Conservation (phyloP, 2,888 invertebrate genomes). For the Oligia strigilis region DNA sequence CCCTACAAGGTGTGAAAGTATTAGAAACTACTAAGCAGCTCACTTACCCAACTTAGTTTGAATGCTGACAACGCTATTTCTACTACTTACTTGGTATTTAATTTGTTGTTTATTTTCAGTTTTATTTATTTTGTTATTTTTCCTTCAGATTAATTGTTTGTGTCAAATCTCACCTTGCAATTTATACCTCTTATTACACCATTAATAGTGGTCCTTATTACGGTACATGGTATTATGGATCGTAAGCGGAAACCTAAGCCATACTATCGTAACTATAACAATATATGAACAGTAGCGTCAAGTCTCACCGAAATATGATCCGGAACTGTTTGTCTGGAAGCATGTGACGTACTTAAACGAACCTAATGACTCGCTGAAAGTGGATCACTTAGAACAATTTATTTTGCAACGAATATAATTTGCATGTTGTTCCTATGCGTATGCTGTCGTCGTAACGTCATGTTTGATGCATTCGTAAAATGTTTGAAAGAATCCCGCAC, state of each 20-base stretch:
- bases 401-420: conserved; percentile 33
- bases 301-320: conserved; percentile 39
- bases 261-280: neutral
- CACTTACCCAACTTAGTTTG: neutral
- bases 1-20: neutral
- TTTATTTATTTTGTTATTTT: neutral
- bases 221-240: conserved; percentile 14
- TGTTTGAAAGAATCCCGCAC: neutral
- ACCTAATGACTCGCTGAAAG: conserved; percentile 47
- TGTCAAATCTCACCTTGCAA: neutral
- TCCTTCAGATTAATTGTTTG: neutral
- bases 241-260: conserved; percentile 17
- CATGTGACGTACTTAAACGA: conserved; percentile 33
- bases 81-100: neutral
- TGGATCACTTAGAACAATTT: conserved; percentile 52
- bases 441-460: neutral
- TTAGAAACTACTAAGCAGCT: conserved; percentile 4
- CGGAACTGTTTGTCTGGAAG: conserved; percentile 33
- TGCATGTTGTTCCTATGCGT: neutral
- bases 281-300: conserved; percentile 10
- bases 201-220: neutral
- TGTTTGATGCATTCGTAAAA: conserved; percentile 3
- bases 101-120: neutral
- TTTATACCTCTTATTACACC: neutral
- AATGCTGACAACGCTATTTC: neutral